Evolutionary conservation across 2,797 vertebrate species (phyloP).

Genomic region (Peromyscus melanophrys): DNA sequence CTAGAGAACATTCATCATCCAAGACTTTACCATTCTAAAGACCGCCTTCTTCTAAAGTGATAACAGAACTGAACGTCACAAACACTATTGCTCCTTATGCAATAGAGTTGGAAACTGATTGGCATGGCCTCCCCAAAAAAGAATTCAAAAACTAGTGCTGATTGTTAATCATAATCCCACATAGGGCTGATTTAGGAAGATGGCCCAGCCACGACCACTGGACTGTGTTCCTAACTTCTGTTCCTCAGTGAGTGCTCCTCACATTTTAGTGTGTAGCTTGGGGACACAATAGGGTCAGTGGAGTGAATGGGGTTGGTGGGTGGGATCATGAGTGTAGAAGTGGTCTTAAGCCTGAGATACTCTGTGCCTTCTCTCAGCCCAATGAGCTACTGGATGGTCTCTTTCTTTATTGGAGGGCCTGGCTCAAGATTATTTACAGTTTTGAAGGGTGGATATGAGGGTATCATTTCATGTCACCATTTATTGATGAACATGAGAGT

Average conservation of each 20-base stretch:
- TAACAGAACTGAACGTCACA: neutral
- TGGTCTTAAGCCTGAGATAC: neutral
- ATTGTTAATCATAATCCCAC: neutral
- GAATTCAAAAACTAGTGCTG: neutral
- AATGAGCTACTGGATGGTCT: neutral
- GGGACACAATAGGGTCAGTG: neutral
- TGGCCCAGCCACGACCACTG: neutral
- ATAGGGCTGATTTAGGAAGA: neutral
- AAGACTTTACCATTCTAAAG: slow-evolving; percentile 29
- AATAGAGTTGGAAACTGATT: neutral
- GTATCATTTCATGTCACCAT: neutral
- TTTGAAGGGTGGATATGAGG: neutral
- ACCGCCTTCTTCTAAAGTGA: slow-evolving; percentile 8
- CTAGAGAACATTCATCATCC: neutral
- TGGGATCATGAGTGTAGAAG: neutral
- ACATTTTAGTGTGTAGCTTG: neutral
- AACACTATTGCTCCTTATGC: neutral
- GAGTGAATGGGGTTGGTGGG: neutral
- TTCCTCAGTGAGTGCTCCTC: neutral
- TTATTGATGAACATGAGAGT: neutral
- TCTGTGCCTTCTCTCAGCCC: neutral
- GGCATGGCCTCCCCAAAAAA: slow-evolving; percentile 41
- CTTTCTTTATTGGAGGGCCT: neutral
- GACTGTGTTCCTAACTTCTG: neutral
- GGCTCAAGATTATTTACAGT: slow-evolving; percentile 42